phyloP scores from a whole-genome alignment of 2,797 vertebrate species.

The Karalla daura region DNA sequence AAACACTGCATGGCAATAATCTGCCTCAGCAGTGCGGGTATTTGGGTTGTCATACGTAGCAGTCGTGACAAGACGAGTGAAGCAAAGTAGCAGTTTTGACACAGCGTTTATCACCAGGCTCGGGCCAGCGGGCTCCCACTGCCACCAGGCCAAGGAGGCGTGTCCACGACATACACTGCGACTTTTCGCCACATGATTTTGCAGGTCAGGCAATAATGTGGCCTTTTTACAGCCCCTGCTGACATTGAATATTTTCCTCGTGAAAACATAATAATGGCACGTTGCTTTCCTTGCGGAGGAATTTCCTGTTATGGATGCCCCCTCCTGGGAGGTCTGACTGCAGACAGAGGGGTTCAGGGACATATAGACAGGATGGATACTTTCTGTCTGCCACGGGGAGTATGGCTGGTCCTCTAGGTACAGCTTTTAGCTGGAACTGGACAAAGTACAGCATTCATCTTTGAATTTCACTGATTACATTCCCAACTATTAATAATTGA shows the following conservation, averaged over 20 bases:
- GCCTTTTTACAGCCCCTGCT: conserved; percentile 40
- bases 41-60: conserved; percentile 45
- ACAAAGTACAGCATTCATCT: background rate
- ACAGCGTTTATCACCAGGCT: conserved; percentile 28
- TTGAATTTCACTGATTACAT: background rate
- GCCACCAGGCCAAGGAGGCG: conserved; percentile 14
- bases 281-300: conserved; percentile 31
- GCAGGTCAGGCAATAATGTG: conserved; percentile 45
- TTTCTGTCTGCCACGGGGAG: conserved; percentile 3
- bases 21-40: conserved; percentile 24
- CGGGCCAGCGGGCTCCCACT: conserved; percentile 17
- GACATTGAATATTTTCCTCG: conserved; percentile 48
- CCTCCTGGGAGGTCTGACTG: conserved; percentile 37
- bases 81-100: conserved; percentile 25
- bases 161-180: conserved; percentile 8
- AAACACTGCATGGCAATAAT: conserved; percentile 24
- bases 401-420: background rate
- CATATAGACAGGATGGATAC: conserved; percentile 8
- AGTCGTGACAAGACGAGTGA: conserved; percentile 35
- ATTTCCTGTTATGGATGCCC: conserved; percentile 45
- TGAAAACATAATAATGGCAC: conserved; percentile 47
- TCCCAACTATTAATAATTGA: background rate
- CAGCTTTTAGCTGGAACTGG: background rate
- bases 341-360: conserved; percentile 45
- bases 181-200: conserved; percentile 23